Evolutionary conservation across 2,888 invertebrate species (phyloP), one percentile per base, ranked within the genome.

Genomic region (Leptopilina syphax): DNA sequence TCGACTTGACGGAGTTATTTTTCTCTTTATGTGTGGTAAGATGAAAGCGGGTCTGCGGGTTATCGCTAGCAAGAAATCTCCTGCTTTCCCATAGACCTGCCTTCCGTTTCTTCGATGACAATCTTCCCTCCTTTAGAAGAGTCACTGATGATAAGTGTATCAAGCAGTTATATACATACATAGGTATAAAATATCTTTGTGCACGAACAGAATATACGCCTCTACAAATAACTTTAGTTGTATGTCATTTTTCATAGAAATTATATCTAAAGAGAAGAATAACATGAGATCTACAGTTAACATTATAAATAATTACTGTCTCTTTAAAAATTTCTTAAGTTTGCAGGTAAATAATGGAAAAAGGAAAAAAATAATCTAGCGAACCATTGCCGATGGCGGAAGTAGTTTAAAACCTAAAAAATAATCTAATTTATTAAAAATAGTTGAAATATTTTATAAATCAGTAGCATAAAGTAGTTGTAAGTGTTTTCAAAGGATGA

Each of bases 31-130:
- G 57, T 50, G 57, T 73, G 57, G 27, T n/a, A 54, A 73, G 73
- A 77, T 77, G 47, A 65, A 24, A 27, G 65, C 65, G 65, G 65
- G 47, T 70, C 73, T 13, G 65, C 50, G 65, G 65, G 47, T 70
- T 79, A 79, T 79, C 79, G 12, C 1, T 10, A 50, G 79, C 65
- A 6, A 73, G 73, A 73, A 73, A 79, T 79, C 79, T 79, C 68
- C 65, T 66, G 57, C 60, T 57, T 68, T 67, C 67, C n/a, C 60
- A 60, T 65, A 68, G 57, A 60, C 44, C 67, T 73, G 70, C 65
- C 73, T 79, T 70, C 68, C 70, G 70, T 70, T 70, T 70, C 63
- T 68, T 47, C 70, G 78, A 78, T 78, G 68, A 68, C 78, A 78
- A 78, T 78, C 78, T 78, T 60, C 12, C 76, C 68, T 50, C 57